phyloP scores from a whole-genome alignment of 2,113 vertebrate genomes.

The Platysternon megacephalum region DNA sequence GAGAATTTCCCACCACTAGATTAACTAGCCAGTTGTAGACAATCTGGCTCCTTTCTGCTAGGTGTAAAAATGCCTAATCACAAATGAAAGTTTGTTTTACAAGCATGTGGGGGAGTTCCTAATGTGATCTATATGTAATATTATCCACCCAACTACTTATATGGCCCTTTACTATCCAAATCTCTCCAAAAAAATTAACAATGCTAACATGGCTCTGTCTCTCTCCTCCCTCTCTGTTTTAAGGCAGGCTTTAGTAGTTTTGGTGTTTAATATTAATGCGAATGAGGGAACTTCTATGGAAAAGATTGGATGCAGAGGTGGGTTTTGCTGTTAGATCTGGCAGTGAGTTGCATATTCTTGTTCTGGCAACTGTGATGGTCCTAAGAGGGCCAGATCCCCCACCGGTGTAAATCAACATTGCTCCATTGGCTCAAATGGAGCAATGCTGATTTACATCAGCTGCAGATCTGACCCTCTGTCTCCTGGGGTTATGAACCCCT shows the following conservation, averaged over 20 bases:
- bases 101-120: background rate
- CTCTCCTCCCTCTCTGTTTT: background rate
- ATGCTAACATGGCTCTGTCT: background rate
- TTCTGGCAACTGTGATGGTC: background rate
- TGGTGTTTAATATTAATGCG: background rate
- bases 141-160: background rate
- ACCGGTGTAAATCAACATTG: background rate
- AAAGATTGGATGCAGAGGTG: background rate
- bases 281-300: background rate
- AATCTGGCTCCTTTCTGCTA: background rate
- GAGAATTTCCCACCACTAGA: background rate
- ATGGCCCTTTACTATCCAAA: background rate
- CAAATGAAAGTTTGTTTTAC: background rate
- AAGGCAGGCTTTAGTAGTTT: background rate
- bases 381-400: background rate
- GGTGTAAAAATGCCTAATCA: background rate
- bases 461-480: background rate
- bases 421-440: background rate
- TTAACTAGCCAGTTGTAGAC: background rate
- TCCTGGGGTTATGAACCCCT: background rate
- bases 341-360: background rate
- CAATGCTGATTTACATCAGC: background rate
- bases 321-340: background rate
- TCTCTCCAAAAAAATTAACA: background rate
- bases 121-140: background rate